These are phyloP conservation scores for Rhyacophila brunnea DNA, from an alignment of 1,140 invertebrate genomes.

Conservation along the genomic window DNA sequence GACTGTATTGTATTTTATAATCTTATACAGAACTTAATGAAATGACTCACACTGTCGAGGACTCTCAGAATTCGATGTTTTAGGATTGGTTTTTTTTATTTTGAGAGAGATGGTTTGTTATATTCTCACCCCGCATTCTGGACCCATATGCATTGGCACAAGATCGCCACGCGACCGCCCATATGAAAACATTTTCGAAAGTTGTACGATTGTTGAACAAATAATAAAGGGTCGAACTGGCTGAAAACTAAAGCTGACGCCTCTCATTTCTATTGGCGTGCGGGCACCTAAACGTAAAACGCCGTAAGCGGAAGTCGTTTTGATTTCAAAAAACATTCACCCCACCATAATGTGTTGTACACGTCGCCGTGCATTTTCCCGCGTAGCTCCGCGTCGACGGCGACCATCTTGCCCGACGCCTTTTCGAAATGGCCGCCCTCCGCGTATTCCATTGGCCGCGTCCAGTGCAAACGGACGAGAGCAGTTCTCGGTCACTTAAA, in stretches of 20 bases:
- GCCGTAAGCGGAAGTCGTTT: constrained; percentile 20
- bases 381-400: constrained; percentile 36
- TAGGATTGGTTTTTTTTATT: too few species aligned
- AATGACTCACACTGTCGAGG: too few species aligned
- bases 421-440: constrained; percentile 34
- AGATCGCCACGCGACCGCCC: constrained; percentile 41
- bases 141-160: constrained; percentile 20
- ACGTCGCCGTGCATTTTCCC: constrained; percentile 4
- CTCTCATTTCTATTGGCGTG: constrained; percentile 40
- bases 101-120: too few species aligned
- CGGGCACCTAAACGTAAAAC: constrained; percentile 8
- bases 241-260: constrained; percentile 4
- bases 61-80: too few species aligned
- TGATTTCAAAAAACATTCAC: constrained; percentile 13
- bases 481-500: constrained; percentile 35
- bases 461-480: constrained; percentile 11
- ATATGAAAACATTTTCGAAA: background rate
- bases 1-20: too few species aligned
- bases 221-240: constrained; percentile 21
- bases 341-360: background rate
- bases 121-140: constrained; percentile 48
- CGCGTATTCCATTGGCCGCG: constrained; percentile 44
- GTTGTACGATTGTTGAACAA: constrained; percentile 10
- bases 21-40: too few species aligned
- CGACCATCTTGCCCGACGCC: constrained; percentile 2